Conservation (phyloP, 2,888 invertebrate species). For the Crioceris asparagi region DNA sequence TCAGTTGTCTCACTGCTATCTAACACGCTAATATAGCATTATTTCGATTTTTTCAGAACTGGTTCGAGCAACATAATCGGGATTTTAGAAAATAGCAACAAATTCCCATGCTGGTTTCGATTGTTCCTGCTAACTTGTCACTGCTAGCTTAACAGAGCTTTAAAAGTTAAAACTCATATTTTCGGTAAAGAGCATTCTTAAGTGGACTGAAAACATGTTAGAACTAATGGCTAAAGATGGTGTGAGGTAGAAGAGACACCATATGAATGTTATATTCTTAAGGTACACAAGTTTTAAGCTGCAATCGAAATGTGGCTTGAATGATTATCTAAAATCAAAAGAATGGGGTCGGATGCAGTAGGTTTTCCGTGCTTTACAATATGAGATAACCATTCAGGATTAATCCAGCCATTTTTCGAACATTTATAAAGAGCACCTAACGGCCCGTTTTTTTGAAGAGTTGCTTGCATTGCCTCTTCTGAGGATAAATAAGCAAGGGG, state of each 20-base stretch:
- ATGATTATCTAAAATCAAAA: constrained; percentile 11
- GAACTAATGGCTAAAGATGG: constrained; percentile 13
- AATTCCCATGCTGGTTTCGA: too few species aligned
- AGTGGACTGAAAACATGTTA: constrained; percentile 12
- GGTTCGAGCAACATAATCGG: too few species aligned
- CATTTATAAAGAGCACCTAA: not conserved
- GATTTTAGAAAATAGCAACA: too few species aligned
- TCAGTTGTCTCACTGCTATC: too few species aligned
- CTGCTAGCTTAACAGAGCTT: too few species aligned
- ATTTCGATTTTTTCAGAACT: too few species aligned
- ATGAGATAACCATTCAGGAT: not conserved
- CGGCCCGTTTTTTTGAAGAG: not conserved
- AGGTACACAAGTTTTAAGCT: constrained; percentile 12
- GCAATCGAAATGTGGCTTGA: constrained; percentile 10
- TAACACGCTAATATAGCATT: too few species aligned
- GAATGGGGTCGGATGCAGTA: constrained; percentile 2
- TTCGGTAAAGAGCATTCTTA: constrained; percentile 11
- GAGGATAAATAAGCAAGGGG: constrained; percentile 1
- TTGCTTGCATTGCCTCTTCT: not conserved
- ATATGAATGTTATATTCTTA: constrained; percentile 10
- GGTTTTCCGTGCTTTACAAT: not conserved
- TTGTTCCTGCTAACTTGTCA: too few species aligned
- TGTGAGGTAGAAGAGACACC: constrained; percentile 12
- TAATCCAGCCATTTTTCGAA: not conserved
- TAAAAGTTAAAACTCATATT: constrained; percentile 7